Evolutionary conservation across 2,113 vertebrate genomes (phyloP).

Genomic region (Sinocyclocheilus anshuiensis): DNA sequence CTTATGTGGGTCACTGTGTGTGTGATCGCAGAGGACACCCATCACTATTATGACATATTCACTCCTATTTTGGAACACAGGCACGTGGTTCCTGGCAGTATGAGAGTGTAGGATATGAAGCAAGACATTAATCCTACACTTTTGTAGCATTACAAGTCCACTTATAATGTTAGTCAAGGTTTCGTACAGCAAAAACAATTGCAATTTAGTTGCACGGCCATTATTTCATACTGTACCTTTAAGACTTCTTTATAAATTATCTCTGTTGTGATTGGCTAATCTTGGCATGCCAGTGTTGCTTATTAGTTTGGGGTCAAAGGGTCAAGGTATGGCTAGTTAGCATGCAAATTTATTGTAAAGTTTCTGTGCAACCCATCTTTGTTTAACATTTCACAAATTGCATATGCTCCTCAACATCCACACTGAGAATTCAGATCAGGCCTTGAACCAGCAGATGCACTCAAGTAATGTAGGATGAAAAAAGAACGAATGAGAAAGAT

Average conservation of each 20-base stretch:
- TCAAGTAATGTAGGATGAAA: neutral
- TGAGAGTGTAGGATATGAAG: neutral
- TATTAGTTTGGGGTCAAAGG: neutral
- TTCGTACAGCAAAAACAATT: neutral
- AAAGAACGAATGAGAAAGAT: neutral
- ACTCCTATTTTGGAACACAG: slow-evolving; percentile 15
- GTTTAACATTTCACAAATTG: neutral
- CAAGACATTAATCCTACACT: neutral
- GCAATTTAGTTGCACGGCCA: neutral
- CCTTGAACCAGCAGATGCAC: slow-evolving; percentile 12
- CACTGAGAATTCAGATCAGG: slow-evolving; percentile 3
- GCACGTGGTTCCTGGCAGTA: neutral
- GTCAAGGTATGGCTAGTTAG: neutral
- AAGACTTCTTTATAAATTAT: neutral
- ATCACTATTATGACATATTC: slow-evolving; percentile 47
- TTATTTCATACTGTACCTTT: neutral
- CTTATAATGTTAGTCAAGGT: neutral
- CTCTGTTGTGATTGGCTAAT: neutral
- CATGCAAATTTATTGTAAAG: neutral
- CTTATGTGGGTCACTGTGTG: slow-evolving; percentile 31
- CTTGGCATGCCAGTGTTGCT: neutral
- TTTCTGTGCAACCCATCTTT: neutral
- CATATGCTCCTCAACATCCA: neutral
- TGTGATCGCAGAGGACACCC: slow-evolving; percentile 6
- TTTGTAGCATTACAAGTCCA: neutral